A percentile compares a stretch with the other conserved stretches of the same genome.
Evolutionary conservation across 2,113 vertebrate species (phyloP).

Genomic region (Heptranchias perlo): DNA sequence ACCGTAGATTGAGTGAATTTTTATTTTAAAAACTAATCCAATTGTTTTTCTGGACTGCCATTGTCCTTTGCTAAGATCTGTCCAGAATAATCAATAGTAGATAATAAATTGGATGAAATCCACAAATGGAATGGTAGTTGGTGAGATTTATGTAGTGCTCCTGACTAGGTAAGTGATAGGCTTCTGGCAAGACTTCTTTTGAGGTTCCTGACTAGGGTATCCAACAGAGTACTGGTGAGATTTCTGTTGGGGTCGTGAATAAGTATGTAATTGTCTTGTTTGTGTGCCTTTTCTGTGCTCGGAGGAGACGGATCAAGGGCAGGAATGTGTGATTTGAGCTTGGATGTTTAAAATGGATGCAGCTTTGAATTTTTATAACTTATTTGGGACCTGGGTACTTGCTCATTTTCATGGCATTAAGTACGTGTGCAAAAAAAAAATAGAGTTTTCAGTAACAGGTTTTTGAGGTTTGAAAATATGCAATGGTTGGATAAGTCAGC

Average conservation of each 20-base stretch:
- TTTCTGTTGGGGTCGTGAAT: background rate
- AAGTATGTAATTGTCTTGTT: background rate
- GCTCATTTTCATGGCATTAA: background rate
- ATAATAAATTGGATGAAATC: conserved; percentile 5
- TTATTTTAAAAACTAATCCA: background rate
- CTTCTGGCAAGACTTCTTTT: background rate
- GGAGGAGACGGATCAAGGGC: background rate
- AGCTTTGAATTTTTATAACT: background rate
- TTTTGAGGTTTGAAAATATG: background rate
- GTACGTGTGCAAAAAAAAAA: background rate
- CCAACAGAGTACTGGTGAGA: background rate
- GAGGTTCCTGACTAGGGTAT: background rate
- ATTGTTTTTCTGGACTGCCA: background rate
- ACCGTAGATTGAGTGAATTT: background rate
- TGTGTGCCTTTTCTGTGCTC: background rate
- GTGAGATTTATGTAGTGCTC: background rate
- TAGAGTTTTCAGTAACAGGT: background rate
- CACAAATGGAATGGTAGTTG: background rate
- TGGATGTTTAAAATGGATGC: background rate
- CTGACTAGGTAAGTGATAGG: background rate
- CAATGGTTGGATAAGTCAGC: background rate
- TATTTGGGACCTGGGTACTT: background rate
- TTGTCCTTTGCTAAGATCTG: background rate
- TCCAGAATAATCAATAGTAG: background rate
- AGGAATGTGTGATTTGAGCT: background rate